Conservation (phyloP, 2,888 invertebrate genomes). For the Lysandra bellargus region DNA sequence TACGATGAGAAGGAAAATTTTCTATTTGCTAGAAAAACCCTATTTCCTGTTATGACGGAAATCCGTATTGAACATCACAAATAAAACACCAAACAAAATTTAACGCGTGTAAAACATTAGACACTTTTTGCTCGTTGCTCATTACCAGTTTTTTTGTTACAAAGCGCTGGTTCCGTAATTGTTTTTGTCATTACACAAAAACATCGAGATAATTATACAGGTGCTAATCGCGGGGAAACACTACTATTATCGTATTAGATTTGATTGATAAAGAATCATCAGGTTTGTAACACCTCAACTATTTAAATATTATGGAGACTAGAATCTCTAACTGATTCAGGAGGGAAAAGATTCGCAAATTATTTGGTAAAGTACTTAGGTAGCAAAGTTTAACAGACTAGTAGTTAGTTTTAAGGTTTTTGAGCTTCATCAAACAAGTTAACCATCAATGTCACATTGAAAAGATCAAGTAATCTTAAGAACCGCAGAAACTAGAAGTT, state of each 20-base stretch:
- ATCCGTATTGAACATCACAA: neutral
- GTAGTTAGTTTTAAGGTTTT: too few relatives aligned
- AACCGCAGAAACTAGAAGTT: too few relatives aligned
- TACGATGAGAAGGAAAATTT: neutral
- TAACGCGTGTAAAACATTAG: constrained; percentile 8
- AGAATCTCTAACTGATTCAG: too few relatives aligned
- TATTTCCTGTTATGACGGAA: neutral
- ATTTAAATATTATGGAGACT: neutral
- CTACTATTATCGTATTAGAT: neutral
- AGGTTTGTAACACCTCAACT: neutral
- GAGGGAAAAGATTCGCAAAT: too few relatives aligned
- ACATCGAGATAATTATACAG: constrained; percentile 2
- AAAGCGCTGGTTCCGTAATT: neutral
- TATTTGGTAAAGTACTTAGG: too few relatives aligned
- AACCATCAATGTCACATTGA: too few relatives aligned
- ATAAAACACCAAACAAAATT: neutral
- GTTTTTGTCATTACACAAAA: constrained; percentile 1
- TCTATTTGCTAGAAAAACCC: neutral
- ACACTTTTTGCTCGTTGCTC: constrained; percentile 10
- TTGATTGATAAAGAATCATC: constrained; percentile 4
- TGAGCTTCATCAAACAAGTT: too few relatives aligned
- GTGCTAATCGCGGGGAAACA: neutral
- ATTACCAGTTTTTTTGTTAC: neutral
- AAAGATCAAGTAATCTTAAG: too few relatives aligned
- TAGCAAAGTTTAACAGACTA: too few relatives aligned